Evolutionary conservation across 2,113 vertebrate species (phyloP), one percentile per base, ranked within the genome.

Genomic region (Zosterops borbonicus): DNA sequence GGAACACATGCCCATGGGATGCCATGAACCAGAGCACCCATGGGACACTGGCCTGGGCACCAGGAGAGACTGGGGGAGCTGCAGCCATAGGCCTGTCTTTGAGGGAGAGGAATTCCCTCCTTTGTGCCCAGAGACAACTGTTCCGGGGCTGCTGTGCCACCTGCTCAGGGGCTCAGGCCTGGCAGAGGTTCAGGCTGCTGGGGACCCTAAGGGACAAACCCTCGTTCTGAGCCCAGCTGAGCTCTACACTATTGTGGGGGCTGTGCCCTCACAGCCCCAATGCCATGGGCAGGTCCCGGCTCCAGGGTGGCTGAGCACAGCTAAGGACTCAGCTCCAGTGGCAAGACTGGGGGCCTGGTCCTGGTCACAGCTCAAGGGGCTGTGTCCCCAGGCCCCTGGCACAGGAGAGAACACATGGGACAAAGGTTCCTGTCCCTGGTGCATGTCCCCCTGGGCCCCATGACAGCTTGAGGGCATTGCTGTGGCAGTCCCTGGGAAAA

Each of bases 1-100:
- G 42, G 39, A n/a, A 7, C 6, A 11, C 1, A 0, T 6, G 9
- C 12, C 55, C 4, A 0, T 1, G 41, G 46, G 7, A 0, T 27
- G 37, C 47, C 5, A 7, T 17, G 28, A 50, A 31, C 35, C 15
- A 52, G 3, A 55, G 44, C 21, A 2, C 2, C 19, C 5, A 0
- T 1, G 4, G 29, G 27, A 5, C 5, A 4, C 4, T 0, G 0
- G 31, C 14, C 24, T 23, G 39, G 39, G 65, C 24, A 59, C 23
- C 59, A 33, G 42, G 33, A 50, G 28, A 22, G 27, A 56, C 22
- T 21, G 23, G 21, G 35, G 24, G 31, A 44, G 39, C 67, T 44
- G 63, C 35, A 65, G 58, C 18, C 22, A 18, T 4, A 3, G 17
- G 4, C 2, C 3, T 47, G n/a, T 1, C 8, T 11, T 15, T 15